Evolutionary conservation across 1,140 invertebrate species (phyloP).

Genomic region (Oryctes rhinoceros): DNA sequence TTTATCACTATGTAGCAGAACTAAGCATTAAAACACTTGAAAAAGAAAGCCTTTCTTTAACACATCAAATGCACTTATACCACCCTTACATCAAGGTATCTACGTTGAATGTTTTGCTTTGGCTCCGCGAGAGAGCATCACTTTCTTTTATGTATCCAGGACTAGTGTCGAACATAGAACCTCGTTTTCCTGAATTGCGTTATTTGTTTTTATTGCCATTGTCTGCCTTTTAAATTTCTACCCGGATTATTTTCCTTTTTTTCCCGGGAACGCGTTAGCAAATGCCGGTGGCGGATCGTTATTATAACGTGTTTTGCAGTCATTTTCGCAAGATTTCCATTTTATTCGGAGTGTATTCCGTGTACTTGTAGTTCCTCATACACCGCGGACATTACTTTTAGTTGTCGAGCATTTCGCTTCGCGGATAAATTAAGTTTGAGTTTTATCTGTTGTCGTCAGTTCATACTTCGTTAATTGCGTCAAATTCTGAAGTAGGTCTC

Average conservation of each 20-base stretch:
- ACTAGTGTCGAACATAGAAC: slow-evolving; percentile 22
- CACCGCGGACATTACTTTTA: neutral
- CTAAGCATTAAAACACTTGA: too few relatives aligned
- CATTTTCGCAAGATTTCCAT: neutral
- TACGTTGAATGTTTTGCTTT: slow-evolving; percentile 17
- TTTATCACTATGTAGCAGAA: too few relatives aligned
- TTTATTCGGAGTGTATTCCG: neutral
- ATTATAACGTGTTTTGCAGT: neutral
- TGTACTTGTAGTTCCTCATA: neutral
- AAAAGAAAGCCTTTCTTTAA: neutral
- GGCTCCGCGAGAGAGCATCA: neutral
- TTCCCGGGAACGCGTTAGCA: neutral
- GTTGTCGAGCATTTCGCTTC: neutral
- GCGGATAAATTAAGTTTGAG: neutral
- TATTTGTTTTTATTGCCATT: slow-evolving; percentile 35
- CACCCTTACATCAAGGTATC: slow-evolving; percentile 4
- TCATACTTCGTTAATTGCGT: neutral
- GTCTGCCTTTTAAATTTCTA: slow-evolving; percentile 7
- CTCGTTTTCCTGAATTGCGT: slow-evolving; percentile 32
- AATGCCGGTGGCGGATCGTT: neutral
- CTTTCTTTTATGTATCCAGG: slow-evolving; percentile 26
- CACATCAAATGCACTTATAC: neutral
- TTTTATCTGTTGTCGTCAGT: neutral
- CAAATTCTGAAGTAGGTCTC: neutral
- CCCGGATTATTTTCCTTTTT: slow-evolving; percentile 12